Base-by-base conservation (phyloP, 1,140 invertebrate species). In the Panonychus citri region DNA sequence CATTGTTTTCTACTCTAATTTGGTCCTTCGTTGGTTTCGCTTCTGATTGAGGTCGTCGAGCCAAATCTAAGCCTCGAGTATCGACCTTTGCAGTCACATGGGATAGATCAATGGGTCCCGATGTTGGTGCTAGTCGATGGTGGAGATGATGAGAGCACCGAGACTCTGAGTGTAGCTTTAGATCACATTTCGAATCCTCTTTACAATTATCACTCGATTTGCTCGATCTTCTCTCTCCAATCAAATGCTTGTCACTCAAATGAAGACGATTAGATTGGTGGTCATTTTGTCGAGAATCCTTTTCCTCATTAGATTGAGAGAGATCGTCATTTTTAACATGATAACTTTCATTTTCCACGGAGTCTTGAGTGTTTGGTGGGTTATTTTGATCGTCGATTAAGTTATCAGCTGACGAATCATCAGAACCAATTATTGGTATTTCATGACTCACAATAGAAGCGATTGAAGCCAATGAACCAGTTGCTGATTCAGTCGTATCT, bases 51-150 rank as follows among this genome's bases (percentile, higher is more conserved):
- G 43, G 43, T 19, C 43, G 1, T n/a, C 43, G 52, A 53, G 34
- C 52, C 28, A 24, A 17, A 27, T 51, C 28, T 25, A 30, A 13
- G 15, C 37, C 25, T 28, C 51, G 50, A 53, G 56, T 53, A 24
- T 57, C 42, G 1, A 57, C 56, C 53, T 42, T 57, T 25, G 56
- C 30, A 26, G n/a, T 53, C 15, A 57, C 39, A 37, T 57, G 56
- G 39, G 50, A 53, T 3, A 46, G n/a, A 53, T 57, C 51, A 34
- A 56, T 28, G 42, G 17, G n/a, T 39, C 48, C 25, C 28, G 10
- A 12, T 39, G n/a, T 28, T 5, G 25, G 19, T 24, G 19, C 1
- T 5, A 21, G 17, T 39, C 26, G 54, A 17, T 37, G 39, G 26
- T 56, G 55, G 7, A 56, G 48, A 30, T 30, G 49, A 28, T 56